Evolutionary conservation across 2,888 invertebrate species (phyloP), one percentile per base, ranked within the genome.

Genomic region (Calliopum simillimum): DNA sequence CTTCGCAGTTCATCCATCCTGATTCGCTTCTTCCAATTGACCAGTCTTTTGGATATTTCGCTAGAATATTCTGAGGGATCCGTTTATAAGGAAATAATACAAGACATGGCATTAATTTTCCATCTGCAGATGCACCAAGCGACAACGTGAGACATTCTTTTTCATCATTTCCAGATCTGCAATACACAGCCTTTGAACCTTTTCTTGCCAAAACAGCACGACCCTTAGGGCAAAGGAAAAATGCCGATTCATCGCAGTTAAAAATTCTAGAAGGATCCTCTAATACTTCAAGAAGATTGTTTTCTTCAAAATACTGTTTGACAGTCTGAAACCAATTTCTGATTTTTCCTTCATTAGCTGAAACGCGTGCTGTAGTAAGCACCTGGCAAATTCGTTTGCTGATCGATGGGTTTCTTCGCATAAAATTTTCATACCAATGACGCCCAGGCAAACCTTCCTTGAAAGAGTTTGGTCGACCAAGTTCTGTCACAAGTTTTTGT

Each of bases 231-330:
- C 74, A 73, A 43, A 85, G 74, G 71, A 77, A 84, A 73, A 86
- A 84, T 2, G 79, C 81, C 21, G 80, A 79, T 73, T 85, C 84
- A 74, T 85, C 85, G n/a, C 75, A 76, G 74, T 84, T 83, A 64
- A 80, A 84, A 64, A 83, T 75, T 46, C 81, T 69, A 5, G 65
- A 65, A 25, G 79, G 79, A 71, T 83, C 75, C 25, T 71, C 49
- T 44, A 80, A 70, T 61, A 79, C 75, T 33, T 78, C 74, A 46
- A 73, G 47, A 12, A 49, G 5, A 23, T 76, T 71, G 59, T 76
- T 75, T 49, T 71, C 69, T 43, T 74, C 68, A 62, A 83, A 73
- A 74, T 82, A 82, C 4, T n/a, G n/a, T n/a, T n/a, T n/a, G n/a
- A n/a, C n/a, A n/a, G n/a, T n/a, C n/a, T n/a, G n/a, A n/a, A n/a